Percentiles rank a stretch among this genome's conserved stretches.
These are phyloP conservation scores for Teleogryllus occipitalis DNA, from an alignment of 1,140 invertebrate genomes.

Conservation along the genomic window DNA sequence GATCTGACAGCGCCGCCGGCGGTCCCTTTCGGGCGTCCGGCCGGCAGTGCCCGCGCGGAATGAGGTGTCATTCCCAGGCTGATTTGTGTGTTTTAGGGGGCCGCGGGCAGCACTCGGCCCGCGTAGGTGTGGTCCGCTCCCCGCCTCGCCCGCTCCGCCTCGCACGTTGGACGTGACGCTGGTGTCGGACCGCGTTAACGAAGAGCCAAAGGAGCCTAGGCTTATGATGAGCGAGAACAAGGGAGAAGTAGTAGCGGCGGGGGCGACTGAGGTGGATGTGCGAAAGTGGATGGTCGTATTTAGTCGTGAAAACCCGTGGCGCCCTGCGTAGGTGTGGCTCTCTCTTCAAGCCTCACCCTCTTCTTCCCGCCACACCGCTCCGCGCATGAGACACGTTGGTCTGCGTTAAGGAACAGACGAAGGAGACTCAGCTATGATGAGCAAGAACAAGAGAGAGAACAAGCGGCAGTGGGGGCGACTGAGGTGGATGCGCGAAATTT, in stretches of 20 bases:
- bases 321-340: no score
- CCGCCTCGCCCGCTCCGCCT: no score
- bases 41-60: not conserved
- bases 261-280: not conserved
- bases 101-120: not conserved
- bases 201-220: not conserved
- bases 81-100: not conserved
- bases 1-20: not conserved
- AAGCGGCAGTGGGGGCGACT: not conserved
- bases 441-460: not conserved
- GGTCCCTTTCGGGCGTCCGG: not conserved
- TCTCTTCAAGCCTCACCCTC: no score
- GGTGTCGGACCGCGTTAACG: no score
- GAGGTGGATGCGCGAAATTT: not conserved
- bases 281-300: not conserved
- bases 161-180: no score
- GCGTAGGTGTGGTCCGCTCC: not conserved
- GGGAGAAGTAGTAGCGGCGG: not conserved
- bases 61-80: not conserved
- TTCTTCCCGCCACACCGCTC: no score
- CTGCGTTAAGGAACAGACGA: no score
- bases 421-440: not conserved
- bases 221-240: not conserved
- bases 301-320: no score
- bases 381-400: no score